Conservation (phyloP, 1,140 invertebrate species). For the Piezodorus guildinii region DNA sequence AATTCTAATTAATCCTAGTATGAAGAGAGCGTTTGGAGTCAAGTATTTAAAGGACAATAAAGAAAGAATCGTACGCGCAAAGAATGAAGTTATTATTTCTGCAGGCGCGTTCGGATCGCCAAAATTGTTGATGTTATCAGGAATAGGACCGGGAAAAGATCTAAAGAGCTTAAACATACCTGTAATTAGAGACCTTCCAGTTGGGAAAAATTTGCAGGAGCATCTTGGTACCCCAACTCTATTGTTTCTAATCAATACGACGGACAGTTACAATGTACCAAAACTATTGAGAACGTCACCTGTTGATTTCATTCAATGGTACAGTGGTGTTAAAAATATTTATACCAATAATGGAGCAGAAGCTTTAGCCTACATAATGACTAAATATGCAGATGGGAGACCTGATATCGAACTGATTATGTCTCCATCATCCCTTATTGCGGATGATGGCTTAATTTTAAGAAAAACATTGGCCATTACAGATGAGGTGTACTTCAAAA, state of each 20-base stretch:
- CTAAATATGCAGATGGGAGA: constrained; percentile 39
- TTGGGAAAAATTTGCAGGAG: constrained; percentile 71
- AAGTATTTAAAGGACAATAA: constrained; percentile 45
- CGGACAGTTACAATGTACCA: constrained; percentile 36
- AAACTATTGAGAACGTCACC: constrained; percentile 25
- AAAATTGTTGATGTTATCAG: constrained; percentile 59
- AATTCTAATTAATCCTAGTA: constrained; percentile 48
- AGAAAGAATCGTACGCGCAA: constrained; percentile 36
- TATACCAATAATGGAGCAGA: constrained; percentile 42
- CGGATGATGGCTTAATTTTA: constrained; percentile 53
- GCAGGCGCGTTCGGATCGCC: constrained; percentile 56
- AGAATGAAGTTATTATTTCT: constrained; percentile 54
- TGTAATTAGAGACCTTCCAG: constrained; percentile 48
- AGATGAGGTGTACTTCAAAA: constrained; percentile 43
- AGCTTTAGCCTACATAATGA: constrained; percentile 37
- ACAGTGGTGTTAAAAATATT: constrained; percentile 36
- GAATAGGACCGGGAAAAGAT: constrained; percentile 55
- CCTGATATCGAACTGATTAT: constrained; percentile 71
- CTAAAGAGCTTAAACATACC: constrained; percentile 53
- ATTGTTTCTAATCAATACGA: constrained; percentile 49
- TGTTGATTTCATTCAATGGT: constrained; percentile 28
- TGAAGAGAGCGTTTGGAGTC: constrained; percentile 50
- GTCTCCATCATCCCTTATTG: constrained; percentile 53
- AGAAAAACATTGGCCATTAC: constrained; percentile 42
- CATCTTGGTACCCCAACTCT: constrained; percentile 51